Base-by-base conservation (phyloP, 2,797 vertebrate genomes). In the Lithobates sylvaticus region DNA sequence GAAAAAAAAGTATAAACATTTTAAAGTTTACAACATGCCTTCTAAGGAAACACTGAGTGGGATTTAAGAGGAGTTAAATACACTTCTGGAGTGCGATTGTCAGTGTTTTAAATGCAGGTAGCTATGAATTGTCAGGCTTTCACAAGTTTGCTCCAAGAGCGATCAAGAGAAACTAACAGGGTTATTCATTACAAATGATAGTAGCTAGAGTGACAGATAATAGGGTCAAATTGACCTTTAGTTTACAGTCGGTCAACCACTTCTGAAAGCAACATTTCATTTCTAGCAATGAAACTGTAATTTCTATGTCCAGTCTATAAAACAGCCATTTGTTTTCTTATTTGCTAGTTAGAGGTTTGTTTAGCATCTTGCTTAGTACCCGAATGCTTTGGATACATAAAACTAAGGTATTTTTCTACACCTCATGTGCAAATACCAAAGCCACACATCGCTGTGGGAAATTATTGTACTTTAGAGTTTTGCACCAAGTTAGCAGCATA, bases 161-260 rank as follows among this genome's bases (percentile, higher is more conserved):
- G 26, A 74, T 50, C 72, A 74, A 27, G 72, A 74, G 23, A 47
- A 47, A 74, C 72, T 50, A 74, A 74, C 72, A 47, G 39, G 72
- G 42, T 47, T 74, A 74, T 27, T 74, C 47, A 47, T 74, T 26
- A 74, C 10, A 44, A 44, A 74, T 26, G 5, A n/a, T 26, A 44
- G 72, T 74, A 74, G 39, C 72, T 47, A 26, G 72, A 44, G 42
- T 47, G 39, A 29, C 65, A 26, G 26, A 50, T 74, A 47, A 47
- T 44, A 50, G 72, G 42, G 42, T 50, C 39, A 74, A 50, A 47
- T 74, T 74, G 39, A n/a, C 71, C 23, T 44, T 73, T 73, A 47
- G 5, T 44, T 36, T 73, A 73, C 65, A 3, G 23, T 44, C 71
- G 3, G 23, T 47, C 71, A 72, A 39, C 39, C 15, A 44, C 71